Evolutionary conservation across 2,797 vertebrate species (phyloP).

Genomic region (Kryptolebias ocellatus): DNA sequence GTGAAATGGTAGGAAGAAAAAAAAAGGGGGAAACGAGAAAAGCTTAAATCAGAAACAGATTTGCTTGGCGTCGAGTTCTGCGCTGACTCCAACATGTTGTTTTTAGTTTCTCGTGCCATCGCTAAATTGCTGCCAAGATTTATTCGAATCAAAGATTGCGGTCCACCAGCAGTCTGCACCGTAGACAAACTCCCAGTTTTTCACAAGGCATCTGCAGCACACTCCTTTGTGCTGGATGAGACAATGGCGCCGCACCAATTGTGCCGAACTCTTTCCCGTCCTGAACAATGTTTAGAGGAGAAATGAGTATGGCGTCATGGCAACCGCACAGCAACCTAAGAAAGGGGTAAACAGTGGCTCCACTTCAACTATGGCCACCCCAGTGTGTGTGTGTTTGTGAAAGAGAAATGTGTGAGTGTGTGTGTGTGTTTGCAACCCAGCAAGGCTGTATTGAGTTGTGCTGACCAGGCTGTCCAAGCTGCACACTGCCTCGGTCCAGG

Average conservation of each 20-base stretch:
- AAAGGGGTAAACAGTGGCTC: conserved; percentile 73
- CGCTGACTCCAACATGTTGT: background rate
- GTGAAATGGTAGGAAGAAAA: background rate
- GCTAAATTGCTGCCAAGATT: conserved; percentile 11
- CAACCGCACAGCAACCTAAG: conserved; percentile 75
- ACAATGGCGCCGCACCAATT: conserved; percentile 69
- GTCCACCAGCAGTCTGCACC: conserved; percentile 26
- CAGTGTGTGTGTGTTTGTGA: conserved; percentile 36
- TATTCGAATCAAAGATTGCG: conserved; percentile 33
- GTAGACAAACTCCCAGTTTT: conserved; percentile 45
- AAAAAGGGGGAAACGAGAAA: background rate
- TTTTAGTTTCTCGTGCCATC: background rate
- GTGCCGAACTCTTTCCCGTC: conserved; percentile 59
- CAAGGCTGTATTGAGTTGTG: conserved; percentile 71
- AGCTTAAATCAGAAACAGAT: background rate
- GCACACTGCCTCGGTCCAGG: conserved; percentile 63
- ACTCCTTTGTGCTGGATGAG: conserved; percentile 63
- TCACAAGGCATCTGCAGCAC: conserved; percentile 62
- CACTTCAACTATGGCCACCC: conserved; percentile 67
- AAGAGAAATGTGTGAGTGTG: conserved; percentile 19
- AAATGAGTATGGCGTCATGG: conserved; percentile 64
- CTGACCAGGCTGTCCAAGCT: conserved; percentile 74
- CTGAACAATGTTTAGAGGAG: conserved; percentile 73
- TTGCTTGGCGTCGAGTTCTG: background rate
- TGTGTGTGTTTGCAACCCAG: conserved; percentile 33